Conservation (phyloP, 2,797 vertebrate species). For the Crocodylus rhombifer region DNA sequence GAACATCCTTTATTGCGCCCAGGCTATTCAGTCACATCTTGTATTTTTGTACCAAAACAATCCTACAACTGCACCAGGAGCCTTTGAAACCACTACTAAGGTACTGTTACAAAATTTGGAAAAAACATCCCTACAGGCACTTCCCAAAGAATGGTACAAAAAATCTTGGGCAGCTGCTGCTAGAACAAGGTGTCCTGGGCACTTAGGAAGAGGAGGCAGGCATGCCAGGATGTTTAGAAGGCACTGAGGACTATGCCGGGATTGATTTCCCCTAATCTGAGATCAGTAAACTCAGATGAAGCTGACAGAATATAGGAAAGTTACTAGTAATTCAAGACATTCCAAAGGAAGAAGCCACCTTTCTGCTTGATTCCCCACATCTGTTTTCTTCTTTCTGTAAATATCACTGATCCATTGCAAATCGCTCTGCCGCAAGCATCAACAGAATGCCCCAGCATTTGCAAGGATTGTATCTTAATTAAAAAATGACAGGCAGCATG, state of each 20-base stretch:
- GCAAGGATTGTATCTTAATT: background rate
- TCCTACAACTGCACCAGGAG: accelerated
- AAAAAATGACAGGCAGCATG: background rate
- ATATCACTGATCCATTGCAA: background rate
- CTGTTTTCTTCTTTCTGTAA: background rate
- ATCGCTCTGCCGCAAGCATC: accelerated
- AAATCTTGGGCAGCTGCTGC: slow-evolving; percentile 23
- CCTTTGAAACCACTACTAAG: accelerated
- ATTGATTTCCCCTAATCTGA: background rate
- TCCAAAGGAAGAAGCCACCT: background rate
- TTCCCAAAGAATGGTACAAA: background rate
- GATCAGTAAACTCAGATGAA: background rate
- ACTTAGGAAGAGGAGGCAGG: background rate
- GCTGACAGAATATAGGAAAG: background rate
- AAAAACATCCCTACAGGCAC: background rate
- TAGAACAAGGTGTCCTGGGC: background rate
- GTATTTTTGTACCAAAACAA: background rate
- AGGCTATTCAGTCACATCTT: background rate
- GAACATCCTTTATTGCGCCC: accelerated
- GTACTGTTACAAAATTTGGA: background rate
- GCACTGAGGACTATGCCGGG: background rate
- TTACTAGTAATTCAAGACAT: background rate
- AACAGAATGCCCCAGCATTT: background rate
- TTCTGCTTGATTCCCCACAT: background rate
- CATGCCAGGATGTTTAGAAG: background rate